A percentile compares a stretch with the other conserved stretches of the same genome.
Evolutionary conservation across 2,888 invertebrate species (phyloP).

Genomic region (Ctenicera cuprea): DNA sequence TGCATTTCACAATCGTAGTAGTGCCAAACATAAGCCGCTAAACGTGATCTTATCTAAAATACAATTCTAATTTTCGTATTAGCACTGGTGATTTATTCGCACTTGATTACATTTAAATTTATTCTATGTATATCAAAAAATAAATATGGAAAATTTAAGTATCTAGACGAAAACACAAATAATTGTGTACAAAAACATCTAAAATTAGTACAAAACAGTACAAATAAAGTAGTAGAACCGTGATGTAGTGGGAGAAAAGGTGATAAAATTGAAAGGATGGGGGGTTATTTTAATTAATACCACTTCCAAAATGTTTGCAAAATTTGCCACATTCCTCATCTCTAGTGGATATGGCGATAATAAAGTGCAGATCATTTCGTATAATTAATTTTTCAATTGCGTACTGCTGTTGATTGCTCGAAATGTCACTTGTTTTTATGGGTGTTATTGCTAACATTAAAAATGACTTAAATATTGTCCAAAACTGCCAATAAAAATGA

Average conservation of each 20-base stretch:
- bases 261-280: no score
- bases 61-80: slow-evolving; percentile 19
- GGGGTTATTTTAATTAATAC: no score
- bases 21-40: slow-evolving; percentile 34
- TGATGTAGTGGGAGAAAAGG: no score
- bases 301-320: no score
- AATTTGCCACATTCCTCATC: no score
- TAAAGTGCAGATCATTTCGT: slow-evolving; percentile 13
- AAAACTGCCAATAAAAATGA: no score
- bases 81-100: background rate
- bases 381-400: background rate
- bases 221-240: no score
- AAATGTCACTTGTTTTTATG: background rate
- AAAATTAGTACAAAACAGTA: no score
- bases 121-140: background rate
- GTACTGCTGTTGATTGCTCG: slow-evolving; percentile 1
- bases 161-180: background rate
- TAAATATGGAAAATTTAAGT: background rate
- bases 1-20: slow-evolving; percentile 25
- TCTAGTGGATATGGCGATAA: no score
- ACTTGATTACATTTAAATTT: background rate
- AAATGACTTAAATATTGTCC: no score
- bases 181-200: no score
- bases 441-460: no score
- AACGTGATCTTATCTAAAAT: slow-evolving; percentile 33